Percentiles rank a stretch among this genome's conserved stretches.
These are phyloP conservation scores for Willisornis vidua DNA, from an alignment of 2,113 vertebrate genomes.

Conservation along the genomic window DNA sequence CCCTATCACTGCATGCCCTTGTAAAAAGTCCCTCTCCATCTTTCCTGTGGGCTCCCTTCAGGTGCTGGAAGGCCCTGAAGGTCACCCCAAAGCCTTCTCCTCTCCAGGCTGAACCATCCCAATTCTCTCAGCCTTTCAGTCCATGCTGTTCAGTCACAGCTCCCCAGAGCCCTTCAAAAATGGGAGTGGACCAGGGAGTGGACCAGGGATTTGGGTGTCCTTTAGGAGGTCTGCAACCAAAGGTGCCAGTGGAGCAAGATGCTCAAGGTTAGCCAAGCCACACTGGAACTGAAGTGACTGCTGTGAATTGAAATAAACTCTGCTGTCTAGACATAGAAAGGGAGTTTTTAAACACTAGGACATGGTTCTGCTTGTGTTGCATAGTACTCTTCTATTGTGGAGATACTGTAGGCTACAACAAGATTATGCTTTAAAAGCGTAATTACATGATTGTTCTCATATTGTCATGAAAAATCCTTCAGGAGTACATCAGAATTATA, in stretches of 20 bases:
- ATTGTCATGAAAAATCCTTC: background rate
- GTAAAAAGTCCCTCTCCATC: background rate
- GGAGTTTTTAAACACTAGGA: background rate
- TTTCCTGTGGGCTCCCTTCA: background rate
- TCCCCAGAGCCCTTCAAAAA: background rate
- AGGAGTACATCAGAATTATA: background rate
- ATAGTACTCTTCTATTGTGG: background rate
- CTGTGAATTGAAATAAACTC: background rate
- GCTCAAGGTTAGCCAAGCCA: background rate
- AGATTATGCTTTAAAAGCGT: background rate
- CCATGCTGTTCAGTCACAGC: background rate
- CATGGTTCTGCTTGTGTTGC: background rate
- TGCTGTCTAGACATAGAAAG: background rate
- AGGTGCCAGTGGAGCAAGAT: background rate
- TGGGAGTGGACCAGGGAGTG: background rate
- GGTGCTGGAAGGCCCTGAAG: background rate
- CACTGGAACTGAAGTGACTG: background rate
- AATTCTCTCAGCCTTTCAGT: background rate
- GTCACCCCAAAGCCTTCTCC: background rate
- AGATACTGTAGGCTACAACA: background rate
- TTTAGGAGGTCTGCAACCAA: background rate
- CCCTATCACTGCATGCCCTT: background rate
- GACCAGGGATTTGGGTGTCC: background rate
- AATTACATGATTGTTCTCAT: background rate
- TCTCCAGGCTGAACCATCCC: background rate